Evolutionary conservation across 2,113 vertebrate species (phyloP).

Genomic region (Amphiprion ocellaris): DNA sequence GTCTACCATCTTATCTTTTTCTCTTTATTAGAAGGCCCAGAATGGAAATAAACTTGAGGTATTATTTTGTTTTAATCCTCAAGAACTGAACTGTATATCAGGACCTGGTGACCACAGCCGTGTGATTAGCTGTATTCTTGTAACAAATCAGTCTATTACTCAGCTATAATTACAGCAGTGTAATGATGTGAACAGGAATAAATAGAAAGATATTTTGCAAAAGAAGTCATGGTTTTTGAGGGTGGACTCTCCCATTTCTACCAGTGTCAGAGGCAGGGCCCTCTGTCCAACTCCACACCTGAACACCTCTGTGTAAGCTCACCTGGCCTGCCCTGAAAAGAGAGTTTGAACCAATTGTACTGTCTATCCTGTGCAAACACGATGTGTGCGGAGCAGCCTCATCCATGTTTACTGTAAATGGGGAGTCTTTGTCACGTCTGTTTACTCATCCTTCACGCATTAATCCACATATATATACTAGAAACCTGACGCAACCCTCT

Average conservation of each 20-base stretch:
- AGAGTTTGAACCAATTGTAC: slow-evolving; percentile 54
- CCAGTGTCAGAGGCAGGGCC: slow-evolving; percentile 5
- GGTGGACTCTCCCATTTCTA: slow-evolving; percentile 24
- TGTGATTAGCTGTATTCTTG: no score
- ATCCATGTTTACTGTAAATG: slow-evolving; percentile 79
- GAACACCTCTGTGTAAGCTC: slow-evolving; percentile 67
- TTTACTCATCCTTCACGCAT: slow-evolving; percentile 65
- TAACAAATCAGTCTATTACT: no score
- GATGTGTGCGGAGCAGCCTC: slow-evolving; percentile 40
- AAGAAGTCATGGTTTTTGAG: slow-evolving; percentile 37
- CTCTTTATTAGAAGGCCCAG: no score
- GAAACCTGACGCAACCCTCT: slow-evolving; percentile 41
- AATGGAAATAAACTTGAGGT: no score
- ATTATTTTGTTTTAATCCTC: no score
- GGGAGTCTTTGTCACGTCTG: slow-evolving; percentile 59
- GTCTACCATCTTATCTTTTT: no score
- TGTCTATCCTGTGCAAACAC: slow-evolving; percentile 63
- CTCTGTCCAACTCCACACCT: slow-evolving; percentile 19
- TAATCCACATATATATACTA: slow-evolving; percentile 46
- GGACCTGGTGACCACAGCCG: no score
- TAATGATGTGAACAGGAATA: not conserved
- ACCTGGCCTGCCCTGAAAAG: slow-evolving; percentile 64
- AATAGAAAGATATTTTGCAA: not conserved
- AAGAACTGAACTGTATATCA: no score
- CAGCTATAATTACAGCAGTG: no score